Percentiles rank a stretch among this genome's conserved stretches.
Conservation (phyloP, 2,888 invertebrate genomes). For the Dicranocentrus wangi region DNA sequence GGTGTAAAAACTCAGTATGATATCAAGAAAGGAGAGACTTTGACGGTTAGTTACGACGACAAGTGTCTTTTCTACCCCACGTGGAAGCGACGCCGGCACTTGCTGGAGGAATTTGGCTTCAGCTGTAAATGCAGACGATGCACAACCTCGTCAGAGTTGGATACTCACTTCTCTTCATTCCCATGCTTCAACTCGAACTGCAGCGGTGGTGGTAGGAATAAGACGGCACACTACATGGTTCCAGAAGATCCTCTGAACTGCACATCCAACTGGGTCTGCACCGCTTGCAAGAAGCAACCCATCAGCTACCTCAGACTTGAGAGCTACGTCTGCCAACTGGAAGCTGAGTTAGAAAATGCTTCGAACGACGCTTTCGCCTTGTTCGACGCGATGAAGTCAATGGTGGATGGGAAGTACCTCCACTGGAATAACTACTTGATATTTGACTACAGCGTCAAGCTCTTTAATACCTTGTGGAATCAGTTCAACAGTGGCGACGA, state of each 20-base stretch:
- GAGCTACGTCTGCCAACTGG: not conserved
- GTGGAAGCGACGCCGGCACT: not conserved
- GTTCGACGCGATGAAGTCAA: not conserved
- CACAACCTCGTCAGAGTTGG: conserved; percentile 23
- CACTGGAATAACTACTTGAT: conserved; percentile 41
- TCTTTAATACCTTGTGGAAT: conserved; percentile 5
- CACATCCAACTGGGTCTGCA: conserved; percentile 18
- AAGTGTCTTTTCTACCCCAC: conserved; percentile 23
- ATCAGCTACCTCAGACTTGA: not conserved
- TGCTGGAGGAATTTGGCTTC: conserved; percentile 1
- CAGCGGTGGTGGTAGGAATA: not conserved
- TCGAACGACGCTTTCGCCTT: not conserved
- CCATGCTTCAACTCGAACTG: conserved; percentile 8
- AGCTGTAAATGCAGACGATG: conserved; percentile 40
- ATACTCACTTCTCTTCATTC: conserved; percentile 29
- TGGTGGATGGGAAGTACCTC: not conserved
- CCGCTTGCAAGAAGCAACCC: no score
- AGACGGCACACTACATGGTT: not conserved
- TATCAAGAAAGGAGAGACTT: conserved; percentile 30
- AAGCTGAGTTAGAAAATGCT: not conserved
- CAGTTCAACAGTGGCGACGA: not conserved
- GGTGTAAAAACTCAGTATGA: not conserved
- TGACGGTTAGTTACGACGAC: conserved; percentile 29
- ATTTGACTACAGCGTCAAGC: conserved; percentile 7
- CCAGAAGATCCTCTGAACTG: not conserved